Base-by-base conservation (phyloP, 2,797 vertebrate genomes). In the Tadarida brasiliensis region DNA sequence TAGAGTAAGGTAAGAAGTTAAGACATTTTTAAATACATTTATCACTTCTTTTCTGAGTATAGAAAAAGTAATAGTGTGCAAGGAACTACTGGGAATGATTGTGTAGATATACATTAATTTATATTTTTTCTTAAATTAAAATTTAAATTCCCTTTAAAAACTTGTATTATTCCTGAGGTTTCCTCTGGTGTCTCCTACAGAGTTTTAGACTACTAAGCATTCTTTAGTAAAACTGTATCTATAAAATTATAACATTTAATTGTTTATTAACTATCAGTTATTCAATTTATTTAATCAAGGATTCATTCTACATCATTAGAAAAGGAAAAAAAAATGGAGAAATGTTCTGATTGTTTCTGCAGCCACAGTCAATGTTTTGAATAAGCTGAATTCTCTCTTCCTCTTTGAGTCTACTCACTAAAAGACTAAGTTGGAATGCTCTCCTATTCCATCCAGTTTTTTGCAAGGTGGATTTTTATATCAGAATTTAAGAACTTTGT, bases 1-100 rank as follows among this genome's bases (percentile, higher is more conserved):
- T 63, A 93, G 81, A 87, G 35, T 59, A 61, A 67, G 39, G 57
- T 54, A 65, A 94, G 81, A 95, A 96, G 96, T 71, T 88, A 94
- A 92, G 63, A 76, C 47, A 78, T 9, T 80, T 96, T 82, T 89
- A 44, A 80, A 88, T 83, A 77, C 2, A 51, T 17, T 3, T 24
- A 68, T 67, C 85, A 73, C 17, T 83, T 83, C 51, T 84, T 67
- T 67, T 49, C 20, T 74, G 17, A 80, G 44, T 74, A n/a, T 67
- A 77, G 35, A 82, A 93, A 59, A 95, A 84, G 24, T 95, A 80
- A 87, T 26, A 84, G n/a, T 63, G n/a, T 33, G 26, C n/a, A 59
- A 9, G 22, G 3, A 33, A 84, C n/a, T 89, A 76, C 68, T 0
- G 39, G 39, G 54, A 94, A 87, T 82, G 35, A 51, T 28, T 78